Evolutionary conservation across 2,888 invertebrate species (phyloP).

Genomic region (Pomacea canaliculata): DNA sequence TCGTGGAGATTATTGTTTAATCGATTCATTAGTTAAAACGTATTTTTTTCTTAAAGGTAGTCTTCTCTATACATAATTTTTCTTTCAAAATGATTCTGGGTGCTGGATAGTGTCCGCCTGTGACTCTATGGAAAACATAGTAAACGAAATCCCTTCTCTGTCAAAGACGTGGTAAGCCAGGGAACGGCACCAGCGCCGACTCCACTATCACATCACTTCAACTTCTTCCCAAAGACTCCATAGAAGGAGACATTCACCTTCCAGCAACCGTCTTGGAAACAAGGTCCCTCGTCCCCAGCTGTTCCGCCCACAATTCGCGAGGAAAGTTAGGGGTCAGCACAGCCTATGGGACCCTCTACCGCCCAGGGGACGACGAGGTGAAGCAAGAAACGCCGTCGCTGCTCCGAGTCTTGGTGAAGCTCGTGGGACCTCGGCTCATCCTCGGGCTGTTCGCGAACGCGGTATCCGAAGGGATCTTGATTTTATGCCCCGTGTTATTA

Average conservation of each 20-base stretch:
- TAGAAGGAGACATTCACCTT: background rate
- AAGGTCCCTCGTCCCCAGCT: background rate
- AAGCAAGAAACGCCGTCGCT: slow-evolving; percentile 34
- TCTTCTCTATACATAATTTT: no score
- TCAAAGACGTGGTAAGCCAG: background rate
- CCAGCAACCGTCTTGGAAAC: slow-evolving; percentile 7
- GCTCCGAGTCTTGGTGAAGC: slow-evolving; percentile 31
- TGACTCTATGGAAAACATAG: no score
- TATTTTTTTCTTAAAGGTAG: no score
- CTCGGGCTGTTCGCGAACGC: slow-evolving; percentile 37
- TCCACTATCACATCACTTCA: background rate
- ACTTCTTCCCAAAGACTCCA: background rate
- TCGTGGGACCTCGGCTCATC: slow-evolving; percentile 28
- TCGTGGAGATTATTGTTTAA: no score
- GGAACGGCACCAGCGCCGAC: background rate
- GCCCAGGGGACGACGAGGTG: background rate
- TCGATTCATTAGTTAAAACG: no score
- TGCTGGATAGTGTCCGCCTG: no score
- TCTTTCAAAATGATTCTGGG: no score
- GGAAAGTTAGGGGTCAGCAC: background rate
- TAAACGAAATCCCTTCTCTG: background rate
- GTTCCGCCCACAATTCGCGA: background rate
- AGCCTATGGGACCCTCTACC: background rate
- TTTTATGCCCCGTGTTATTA: slow-evolving; percentile 40
- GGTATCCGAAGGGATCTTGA: slow-evolving; percentile 35